Percentiles rank a stretch among this genome's conserved stretches.
Evolutionary conservation across 2,888 invertebrate species (phyloP).

Genomic region (Hartigia nigra): DNA sequence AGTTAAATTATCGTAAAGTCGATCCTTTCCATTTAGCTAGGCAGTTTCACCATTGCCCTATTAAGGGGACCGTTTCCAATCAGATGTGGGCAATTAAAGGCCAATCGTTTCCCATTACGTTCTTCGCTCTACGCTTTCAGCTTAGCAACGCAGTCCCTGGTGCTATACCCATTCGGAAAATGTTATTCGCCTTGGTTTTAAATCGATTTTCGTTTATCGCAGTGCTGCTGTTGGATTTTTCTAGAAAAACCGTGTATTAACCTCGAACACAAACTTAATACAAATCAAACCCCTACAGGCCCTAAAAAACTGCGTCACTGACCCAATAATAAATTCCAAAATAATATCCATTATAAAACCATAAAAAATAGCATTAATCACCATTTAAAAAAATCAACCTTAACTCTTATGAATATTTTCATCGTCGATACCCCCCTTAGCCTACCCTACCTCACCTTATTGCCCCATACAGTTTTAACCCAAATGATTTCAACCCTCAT

Average conservation of each 20-base stretch:
- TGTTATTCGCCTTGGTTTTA: slow-evolving; percentile 29
- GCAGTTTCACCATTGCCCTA: slow-evolving; percentile 11
- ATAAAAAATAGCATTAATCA: not conserved
- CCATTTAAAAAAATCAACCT: not conserved
- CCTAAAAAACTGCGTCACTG: not conserved
- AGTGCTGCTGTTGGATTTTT: not conserved
- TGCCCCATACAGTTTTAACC: not conserved
- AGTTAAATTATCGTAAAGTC: slow-evolving; percentile 4
- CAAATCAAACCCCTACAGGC: not conserved
- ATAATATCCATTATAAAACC: not conserved
- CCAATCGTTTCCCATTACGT: slow-evolving; percentile 43
- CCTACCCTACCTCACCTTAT: too few species aligned
- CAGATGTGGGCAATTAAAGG: slow-evolving; percentile 45
- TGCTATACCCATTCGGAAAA: slow-evolving; percentile 14
- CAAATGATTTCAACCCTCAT: not conserved
- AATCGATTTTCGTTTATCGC: slow-evolving; percentile 28
- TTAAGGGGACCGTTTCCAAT: slow-evolving; percentile 35
- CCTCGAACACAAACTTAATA: not conserved
- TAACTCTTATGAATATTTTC: not conserved
- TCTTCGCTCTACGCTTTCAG: slow-evolving; percentile 23
- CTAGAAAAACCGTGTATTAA: not conserved
- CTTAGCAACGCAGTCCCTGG: slow-evolving; percentile 27
- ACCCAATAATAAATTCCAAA: not conserved
- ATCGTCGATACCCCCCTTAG: not conserved
- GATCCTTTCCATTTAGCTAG: slow-evolving; percentile 6